These are phyloP conservation scores for Lithophane socia DNA, from an alignment of 2,888 invertebrate genomes.

Conservation along the genomic window DNA sequence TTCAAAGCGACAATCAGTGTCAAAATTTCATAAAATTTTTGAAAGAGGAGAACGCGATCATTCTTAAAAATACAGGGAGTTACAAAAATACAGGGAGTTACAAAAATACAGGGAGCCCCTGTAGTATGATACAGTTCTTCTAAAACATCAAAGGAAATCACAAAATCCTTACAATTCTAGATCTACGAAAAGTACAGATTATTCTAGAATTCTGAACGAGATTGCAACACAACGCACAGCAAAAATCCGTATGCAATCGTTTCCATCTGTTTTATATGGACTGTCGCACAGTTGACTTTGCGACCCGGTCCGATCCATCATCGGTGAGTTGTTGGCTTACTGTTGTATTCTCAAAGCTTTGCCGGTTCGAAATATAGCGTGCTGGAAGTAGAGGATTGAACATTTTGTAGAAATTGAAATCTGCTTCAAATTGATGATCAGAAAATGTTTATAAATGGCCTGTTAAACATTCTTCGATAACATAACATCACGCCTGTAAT, in stretches of 20 bases:
- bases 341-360: slow-evolving; percentile 38
- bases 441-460: not conserved
- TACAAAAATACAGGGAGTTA: too few relatives aligned
- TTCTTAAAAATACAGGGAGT: too few relatives aligned
- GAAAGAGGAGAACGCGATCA: too few relatives aligned
- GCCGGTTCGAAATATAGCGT: not conserved
- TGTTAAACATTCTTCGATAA: not conserved
- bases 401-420: not conserved
- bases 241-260: slow-evolving; percentile 51
- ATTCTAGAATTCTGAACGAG: not conserved
- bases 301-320: slow-evolving; percentile 47
- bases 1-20: too few relatives aligned
- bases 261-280: slow-evolving; percentile 45
- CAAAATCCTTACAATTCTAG: not conserved
- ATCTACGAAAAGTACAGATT: not conserved
- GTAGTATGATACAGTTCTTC: not conserved
- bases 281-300: slow-evolving; percentile 53
- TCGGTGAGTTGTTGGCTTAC: slow-evolving; percentile 45
- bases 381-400: not conserved
- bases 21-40: not conserved
- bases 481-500: too few relatives aligned
- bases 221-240: slow-evolving; percentile 2
- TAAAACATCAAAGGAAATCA: not conserved
- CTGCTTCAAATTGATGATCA: too few relatives aligned
- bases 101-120: too few relatives aligned